Percentiles rank a stretch among this genome's conserved stretches.
Conservation (phyloP, 2,888 invertebrate genomes). For the Pachliopta kotzebuea region DNA sequence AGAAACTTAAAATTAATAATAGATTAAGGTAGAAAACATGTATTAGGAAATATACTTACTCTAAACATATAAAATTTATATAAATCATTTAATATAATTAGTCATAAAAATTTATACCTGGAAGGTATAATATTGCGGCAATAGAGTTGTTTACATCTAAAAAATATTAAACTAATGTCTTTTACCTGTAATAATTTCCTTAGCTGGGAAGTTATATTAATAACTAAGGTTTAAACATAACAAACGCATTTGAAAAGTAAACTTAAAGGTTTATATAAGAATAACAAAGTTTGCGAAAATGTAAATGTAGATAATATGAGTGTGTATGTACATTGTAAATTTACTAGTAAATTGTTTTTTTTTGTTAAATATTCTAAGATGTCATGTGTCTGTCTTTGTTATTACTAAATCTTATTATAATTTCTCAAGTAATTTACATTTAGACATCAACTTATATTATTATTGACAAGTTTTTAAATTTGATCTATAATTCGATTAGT, state of each 20-base stretch:
- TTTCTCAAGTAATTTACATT: background rate
- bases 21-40: conserved; percentile 9
- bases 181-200: too few relatives aligned
- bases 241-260: background rate
- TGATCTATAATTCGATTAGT: background rate
- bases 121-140: too few relatives aligned
- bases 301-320: background rate
- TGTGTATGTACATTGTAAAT: background rate
- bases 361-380: background rate
- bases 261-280: background rate
- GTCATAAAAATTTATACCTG: background rate
- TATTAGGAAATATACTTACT: conserved; percentile 25
- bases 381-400: too few relatives aligned
- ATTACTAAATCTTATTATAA: too few relatives aligned
- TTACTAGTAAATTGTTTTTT: background rate
- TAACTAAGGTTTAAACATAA: background rate
- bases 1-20: conserved; percentile 8
- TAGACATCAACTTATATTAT: background rate
- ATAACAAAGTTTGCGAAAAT: background rate
- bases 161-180: too few relatives aligned
- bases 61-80: conserved; percentile 24
- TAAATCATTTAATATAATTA: background rate
- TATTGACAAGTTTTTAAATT: background rate
- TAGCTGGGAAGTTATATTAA: too few relatives aligned
- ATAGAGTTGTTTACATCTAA: too few relatives aligned